Conservation (phyloP, 1,140 invertebrate species). For the Pogonomyrmex californicus region DNA sequence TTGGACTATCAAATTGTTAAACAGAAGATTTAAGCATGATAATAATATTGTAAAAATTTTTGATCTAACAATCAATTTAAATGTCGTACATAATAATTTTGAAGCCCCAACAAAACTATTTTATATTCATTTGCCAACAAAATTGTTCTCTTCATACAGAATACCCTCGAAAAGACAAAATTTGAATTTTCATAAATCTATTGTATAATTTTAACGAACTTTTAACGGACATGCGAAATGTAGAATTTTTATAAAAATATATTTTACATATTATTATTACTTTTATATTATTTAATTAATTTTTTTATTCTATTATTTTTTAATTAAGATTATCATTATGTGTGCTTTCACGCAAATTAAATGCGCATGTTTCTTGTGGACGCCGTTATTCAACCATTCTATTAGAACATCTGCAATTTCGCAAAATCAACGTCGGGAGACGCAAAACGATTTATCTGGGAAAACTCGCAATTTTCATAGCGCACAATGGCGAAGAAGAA, state of each 20-base stretch:
- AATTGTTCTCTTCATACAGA: neutral
- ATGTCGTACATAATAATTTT: too few species aligned
- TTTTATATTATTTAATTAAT: too few species aligned
- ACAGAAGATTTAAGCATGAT: too few species aligned
- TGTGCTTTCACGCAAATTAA: neutral
- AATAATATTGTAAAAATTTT: too few species aligned
- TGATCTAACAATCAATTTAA: too few species aligned
- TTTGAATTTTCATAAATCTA: neutral
- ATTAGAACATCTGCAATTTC: neutral
- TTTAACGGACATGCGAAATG: neutral
- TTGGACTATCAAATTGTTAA: too few species aligned
- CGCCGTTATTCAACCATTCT: neutral
- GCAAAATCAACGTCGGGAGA: neutral
- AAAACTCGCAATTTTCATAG: constrained; percentile 40
- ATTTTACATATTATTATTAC: neutral
- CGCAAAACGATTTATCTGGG: neutral
- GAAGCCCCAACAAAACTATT: too few species aligned
- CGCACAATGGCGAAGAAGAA: constrained; percentile 28
- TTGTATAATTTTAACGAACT: neutral
- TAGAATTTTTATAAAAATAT: neutral
- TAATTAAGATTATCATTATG: neutral
- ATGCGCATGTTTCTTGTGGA: neutral
- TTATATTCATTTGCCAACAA: too few species aligned
- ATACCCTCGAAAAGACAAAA: neutral
- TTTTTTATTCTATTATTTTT: neutral